Percentiles rank a stretch among this genome's conserved stretches.
These are phyloP conservation scores for Nephrocerus scutellatus DNA, from an alignment of 2,888 invertebrate species.

Conservation along the genomic window DNA sequence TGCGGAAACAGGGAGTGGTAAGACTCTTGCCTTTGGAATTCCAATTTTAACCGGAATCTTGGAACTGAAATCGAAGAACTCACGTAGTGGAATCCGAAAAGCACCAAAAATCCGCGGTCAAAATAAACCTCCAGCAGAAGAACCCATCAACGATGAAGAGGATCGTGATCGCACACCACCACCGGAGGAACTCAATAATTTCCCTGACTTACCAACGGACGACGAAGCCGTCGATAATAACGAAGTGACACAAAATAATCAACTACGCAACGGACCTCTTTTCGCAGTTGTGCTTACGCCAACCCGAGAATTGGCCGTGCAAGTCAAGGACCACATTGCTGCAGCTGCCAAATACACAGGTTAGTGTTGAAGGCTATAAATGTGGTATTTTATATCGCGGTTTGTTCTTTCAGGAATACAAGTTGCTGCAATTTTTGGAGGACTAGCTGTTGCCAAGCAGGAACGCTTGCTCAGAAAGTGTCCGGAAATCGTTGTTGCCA, in stretches of 20 bases:
- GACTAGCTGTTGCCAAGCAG: conserved; percentile 90
- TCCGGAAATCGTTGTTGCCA: conserved; percentile 94
- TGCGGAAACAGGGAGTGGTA: conserved; percentile 98
- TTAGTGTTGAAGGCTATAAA: background rate
- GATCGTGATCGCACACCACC: conserved; percentile 46
- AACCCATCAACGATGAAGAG: conserved; percentile 39
- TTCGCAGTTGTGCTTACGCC: conserved; percentile 89
- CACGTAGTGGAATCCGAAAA: conserved; percentile 38
- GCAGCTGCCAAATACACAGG: conserved; percentile 72
- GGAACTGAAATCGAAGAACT: conserved; percentile 53
- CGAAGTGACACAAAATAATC: conserved; percentile 23
- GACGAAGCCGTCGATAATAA: conserved; percentile 29
- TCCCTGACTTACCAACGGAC: conserved; percentile 22
- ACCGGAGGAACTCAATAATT: conserved; percentile 33
- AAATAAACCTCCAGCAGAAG: background rate
- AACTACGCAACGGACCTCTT: conserved; percentile 44
- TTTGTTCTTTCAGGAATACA: conserved; percentile 50
- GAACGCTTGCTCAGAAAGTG: conserved; percentile 71
- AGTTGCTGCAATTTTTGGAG: conserved; percentile 84
- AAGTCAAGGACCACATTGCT: conserved; percentile 79
- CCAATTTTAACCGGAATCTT: conserved; percentile 85
- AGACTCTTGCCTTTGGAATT: conserved; percentile 95
- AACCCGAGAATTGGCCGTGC: conserved; percentile 92
- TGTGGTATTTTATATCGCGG: too few species aligned
- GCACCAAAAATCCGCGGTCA: conserved; percentile 27